Evolutionary conservation across 2,888 invertebrate species (phyloP).

Genomic region (Philopedon plagiatum): DNA sequence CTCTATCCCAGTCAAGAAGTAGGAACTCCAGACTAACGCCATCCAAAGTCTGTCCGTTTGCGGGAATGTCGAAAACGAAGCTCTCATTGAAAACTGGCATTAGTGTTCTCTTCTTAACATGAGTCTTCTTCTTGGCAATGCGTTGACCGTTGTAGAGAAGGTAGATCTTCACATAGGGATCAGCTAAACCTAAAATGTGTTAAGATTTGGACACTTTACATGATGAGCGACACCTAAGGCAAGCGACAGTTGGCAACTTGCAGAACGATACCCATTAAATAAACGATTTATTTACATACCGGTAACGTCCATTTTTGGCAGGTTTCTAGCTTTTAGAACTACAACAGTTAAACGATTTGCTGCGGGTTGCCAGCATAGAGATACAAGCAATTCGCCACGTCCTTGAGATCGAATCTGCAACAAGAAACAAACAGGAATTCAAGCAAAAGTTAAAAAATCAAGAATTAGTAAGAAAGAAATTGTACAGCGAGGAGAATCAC

Average conservation of each 20-base stretch:
- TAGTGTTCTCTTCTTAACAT: constrained; percentile 97
- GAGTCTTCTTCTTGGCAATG: constrained; percentile 98
- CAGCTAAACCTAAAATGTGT: constrained; percentile 78
- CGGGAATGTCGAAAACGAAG: constrained; percentile 96
- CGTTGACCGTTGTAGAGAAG: constrained; percentile 97
- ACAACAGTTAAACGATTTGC: constrained; percentile 96
- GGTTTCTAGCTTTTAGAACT: constrained; percentile 95
- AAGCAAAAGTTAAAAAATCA: too few species aligned
- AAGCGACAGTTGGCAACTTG: neutral
- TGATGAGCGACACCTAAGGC: neutral
- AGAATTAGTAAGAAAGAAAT: too few species aligned
- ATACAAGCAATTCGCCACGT: constrained; percentile 94
- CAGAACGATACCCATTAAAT: neutral
- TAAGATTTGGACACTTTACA: constrained; percentile 20
- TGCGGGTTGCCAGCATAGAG: constrained; percentile 98
- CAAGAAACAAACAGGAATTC: too few species aligned
- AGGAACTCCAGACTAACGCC: constrained; percentile 90
- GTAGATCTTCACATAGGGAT: constrained; percentile 98
- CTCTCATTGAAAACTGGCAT: constrained; percentile 99
- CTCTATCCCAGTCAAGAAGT: constrained; percentile 96
- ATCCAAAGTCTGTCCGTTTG: constrained; percentile 81
- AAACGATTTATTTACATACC: constrained; percentile 66
- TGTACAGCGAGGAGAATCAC: too few species aligned
- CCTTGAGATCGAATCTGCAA: constrained; percentile 91
- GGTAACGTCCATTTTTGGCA: constrained; percentile 98